These are phyloP conservation scores for Rhogogaster chlorosoma DNA, from an alignment of 2,888 invertebrate species.

Conservation along the genomic window DNA sequence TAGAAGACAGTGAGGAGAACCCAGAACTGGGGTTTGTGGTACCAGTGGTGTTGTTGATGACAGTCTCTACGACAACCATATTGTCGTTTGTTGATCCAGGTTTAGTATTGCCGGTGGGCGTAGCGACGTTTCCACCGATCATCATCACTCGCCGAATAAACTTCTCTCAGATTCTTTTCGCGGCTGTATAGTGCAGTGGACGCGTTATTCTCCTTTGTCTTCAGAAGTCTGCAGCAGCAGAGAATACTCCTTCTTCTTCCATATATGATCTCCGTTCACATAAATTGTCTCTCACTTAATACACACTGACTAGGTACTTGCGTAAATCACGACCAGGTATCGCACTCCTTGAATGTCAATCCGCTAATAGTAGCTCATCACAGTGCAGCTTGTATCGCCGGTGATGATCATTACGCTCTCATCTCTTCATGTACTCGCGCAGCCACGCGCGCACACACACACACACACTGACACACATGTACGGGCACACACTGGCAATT, in stretches of 20 bases:
- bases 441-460: neutral
- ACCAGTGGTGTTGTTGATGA: slow-evolving; percentile 67
- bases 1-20: slow-evolving; percentile 2
- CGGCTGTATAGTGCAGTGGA: neutral
- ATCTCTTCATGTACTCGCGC: neutral
- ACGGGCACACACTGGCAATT: neutral
- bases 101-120: slow-evolving; percentile 73
- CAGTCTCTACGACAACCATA: slow-evolving; percentile 73
- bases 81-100: slow-evolving; percentile 72
- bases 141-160: slow-evolving; percentile 72
- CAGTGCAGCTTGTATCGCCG: neutral
- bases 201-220: too few species aligned
- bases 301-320: neutral
- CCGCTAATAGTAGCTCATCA: neutral
- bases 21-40: slow-evolving; percentile 2
- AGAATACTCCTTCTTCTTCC: neutral
- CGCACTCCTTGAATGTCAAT: neutral
- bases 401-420: slow-evolving; percentile 5
- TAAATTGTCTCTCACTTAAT: neutral
- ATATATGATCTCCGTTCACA: neutral
- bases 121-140: slow-evolving; percentile 75
- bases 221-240: neutral
- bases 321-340: neutral
- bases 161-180: slow-evolving; percentile 50
- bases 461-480: neutral